Evolutionary conservation across 2,888 invertebrate species (phyloP).

Genomic region (Acleris literana): DNA sequence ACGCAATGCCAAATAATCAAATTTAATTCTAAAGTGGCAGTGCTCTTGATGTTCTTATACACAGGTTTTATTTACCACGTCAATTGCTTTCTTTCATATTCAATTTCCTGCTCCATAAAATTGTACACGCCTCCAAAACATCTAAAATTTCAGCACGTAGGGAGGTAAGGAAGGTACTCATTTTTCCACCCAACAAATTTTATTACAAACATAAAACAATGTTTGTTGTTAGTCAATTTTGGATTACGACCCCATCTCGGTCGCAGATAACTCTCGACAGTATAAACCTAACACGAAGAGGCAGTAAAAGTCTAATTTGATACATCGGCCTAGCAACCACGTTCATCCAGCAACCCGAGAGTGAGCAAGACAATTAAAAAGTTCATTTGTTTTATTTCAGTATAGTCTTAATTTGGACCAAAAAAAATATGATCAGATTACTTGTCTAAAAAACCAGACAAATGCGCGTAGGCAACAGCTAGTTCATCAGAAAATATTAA

Average conservation of each 20-base stretch:
- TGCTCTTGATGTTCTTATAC: neutral
- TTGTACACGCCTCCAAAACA: neutral
- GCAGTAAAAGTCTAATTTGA: constrained; percentile 80
- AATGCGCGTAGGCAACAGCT: too few species aligned
- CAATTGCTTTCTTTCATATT: neutral
- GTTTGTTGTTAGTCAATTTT: constrained; percentile 79
- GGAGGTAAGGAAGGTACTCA: constrained; percentile 36
- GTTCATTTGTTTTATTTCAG: too few species aligned
- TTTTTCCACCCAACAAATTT: constrained; percentile 56
- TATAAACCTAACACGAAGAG: constrained; percentile 81
- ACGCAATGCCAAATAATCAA: neutral
- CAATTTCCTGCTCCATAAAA: neutral
- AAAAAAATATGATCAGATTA: too few species aligned
- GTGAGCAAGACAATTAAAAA: too few species aligned
- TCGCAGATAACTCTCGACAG: constrained; percentile 76
- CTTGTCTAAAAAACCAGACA: too few species aligned
- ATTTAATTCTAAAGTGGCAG: neutral
- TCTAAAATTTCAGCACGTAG: constrained; percentile 24
- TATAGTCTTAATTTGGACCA: too few species aligned
- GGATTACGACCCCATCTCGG: constrained; percentile 80
- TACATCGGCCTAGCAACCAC: constrained; percentile 54
- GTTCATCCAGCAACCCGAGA: constrained; percentile 42
- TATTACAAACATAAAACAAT: constrained; percentile 74
- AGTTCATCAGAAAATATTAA: too few species aligned
- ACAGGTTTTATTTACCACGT: neutral